Conservation (phyloP, 1,140 invertebrate species). For the Drosophila auraria region DNA sequence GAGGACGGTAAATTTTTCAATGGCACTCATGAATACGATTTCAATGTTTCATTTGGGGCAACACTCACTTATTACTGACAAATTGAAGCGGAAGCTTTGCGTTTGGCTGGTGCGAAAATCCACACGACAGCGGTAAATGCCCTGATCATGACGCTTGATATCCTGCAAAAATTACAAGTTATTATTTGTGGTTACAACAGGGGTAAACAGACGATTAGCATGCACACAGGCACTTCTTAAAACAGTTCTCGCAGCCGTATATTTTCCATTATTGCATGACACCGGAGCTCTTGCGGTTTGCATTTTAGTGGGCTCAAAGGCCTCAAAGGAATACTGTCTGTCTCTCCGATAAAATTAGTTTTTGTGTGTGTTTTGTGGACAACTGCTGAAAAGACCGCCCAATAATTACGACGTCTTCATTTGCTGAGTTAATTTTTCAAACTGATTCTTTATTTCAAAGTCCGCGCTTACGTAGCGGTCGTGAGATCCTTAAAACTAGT, state of each 20-base stretch:
- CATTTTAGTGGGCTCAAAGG: slow-evolving; percentile 15
- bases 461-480: too few species aligned
- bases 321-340: background rate
- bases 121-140: slow-evolving; percentile 94
- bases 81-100: slow-evolving; percentile 93
- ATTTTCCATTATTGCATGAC: slow-evolving; percentile 80
- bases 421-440: too few species aligned
- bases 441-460: too few species aligned
- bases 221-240: slow-evolving; percentile 23
- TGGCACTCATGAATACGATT: slow-evolving; percentile 25
- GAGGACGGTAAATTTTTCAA: slow-evolving; percentile 20
- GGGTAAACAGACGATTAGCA: slow-evolving; percentile 70
- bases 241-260: slow-evolving; percentile 34
- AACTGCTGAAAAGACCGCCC: too few species aligned
- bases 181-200: slow-evolving; percentile 51
- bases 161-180: slow-evolving; percentile 86
- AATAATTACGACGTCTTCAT: too few species aligned
- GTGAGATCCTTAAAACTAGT: too few species aligned
- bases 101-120: slow-evolving; percentile 95
- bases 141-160: slow-evolving; percentile 93
- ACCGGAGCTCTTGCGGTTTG: slow-evolving; percentile 42
- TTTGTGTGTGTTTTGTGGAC: slow-evolving; percentile 1
- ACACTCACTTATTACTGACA: slow-evolving; percentile 94
- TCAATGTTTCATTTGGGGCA: slow-evolving; percentile 38
- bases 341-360: slow-evolving; percentile 1